Base-by-base conservation (phyloP, 1,140 invertebrate genomes). In the Platyura marginata region DNA sequence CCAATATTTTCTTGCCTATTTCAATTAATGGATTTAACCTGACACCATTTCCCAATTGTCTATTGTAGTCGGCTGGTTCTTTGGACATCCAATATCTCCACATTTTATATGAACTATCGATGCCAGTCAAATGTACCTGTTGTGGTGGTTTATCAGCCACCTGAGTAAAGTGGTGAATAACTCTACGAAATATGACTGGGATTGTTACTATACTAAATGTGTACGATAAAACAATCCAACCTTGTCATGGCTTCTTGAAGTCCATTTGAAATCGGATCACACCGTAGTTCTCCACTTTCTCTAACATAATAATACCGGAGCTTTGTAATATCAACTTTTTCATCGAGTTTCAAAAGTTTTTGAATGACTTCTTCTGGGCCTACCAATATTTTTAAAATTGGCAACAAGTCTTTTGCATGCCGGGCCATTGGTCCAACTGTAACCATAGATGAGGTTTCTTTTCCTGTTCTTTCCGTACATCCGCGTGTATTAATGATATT, bases 221-320 rank as follows among this genome's bases (percentile, higher is more conserved):
- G n/a, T n/a, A 43, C 16, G 10, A 23, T 32, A n/a, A n/a, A n/a
- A n/a, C n/a, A n/a, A n/a, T n/a, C 49, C 48, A 47, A 66, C 62
- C 59, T 70, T 44, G 56, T 57, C 55, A 91, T 74, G 15, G 72
- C 64, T 8, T 65, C 55, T 49, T 72, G 70, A 42, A 90, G 68
- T 45, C 87, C 78, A 2, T 59, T 49, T 44, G 73, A 67, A 2
- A 93, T 68, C 15, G 72, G 71, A 55, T 83, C 87, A 3, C 78
- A 65, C 40, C 70, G 65, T 1, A 71, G 47, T 60, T 83, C 81
- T 15, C 71, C 68, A 3, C 72, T 72, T 44, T 72, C 70, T 50
- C 81, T 71, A 52, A 88, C 74, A 57, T 87, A 93, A 58, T 75
- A 90, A 44, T 85, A 70, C 41, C 77, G 75, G 1, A 95, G 49